Evolutionary conservation across 2,888 invertebrate species (phyloP).

Genomic region (Latrodectus elegans): DNA sequence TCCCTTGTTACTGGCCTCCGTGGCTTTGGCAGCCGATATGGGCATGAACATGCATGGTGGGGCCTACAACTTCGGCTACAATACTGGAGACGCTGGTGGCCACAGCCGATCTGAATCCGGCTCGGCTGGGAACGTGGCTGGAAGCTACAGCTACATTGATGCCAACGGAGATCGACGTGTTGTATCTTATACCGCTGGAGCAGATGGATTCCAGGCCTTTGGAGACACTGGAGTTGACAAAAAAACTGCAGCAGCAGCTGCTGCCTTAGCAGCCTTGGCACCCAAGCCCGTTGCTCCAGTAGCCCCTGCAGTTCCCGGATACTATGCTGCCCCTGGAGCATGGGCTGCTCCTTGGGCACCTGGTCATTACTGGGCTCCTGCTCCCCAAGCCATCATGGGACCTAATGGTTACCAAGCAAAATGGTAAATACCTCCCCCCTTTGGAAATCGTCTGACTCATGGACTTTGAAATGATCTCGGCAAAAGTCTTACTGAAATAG

Average conservation of each 20-base stretch:
- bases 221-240: constrained; percentile 57
- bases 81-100: constrained; percentile 53
- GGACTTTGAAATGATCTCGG: no score
- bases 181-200: constrained; percentile 65
- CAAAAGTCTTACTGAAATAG: no score
- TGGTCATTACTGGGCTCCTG: background rate
- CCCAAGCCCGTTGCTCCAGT: background rate
- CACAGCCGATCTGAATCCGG: constrained; percentile 52
- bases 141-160: constrained; percentile 68
- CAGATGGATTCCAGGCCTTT: constrained; percentile 64
- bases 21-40: constrained; percentile 50
- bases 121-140: constrained; percentile 29
- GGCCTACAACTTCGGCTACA: constrained; percentile 61
- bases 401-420: background rate
- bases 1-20: constrained; percentile 40
- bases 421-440: background rate
- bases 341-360: background rate
- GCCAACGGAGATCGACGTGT: constrained; percentile 63
- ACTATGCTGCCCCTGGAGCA: background rate
- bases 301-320: background rate
- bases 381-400: background rate
- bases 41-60: constrained; percentile 39
- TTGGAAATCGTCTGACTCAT: no score
- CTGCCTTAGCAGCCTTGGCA: background rate
- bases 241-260: background rate